Base-by-base conservation (phyloP, 1,140 invertebrate species). In the Philotrypesis tridentata region DNA sequence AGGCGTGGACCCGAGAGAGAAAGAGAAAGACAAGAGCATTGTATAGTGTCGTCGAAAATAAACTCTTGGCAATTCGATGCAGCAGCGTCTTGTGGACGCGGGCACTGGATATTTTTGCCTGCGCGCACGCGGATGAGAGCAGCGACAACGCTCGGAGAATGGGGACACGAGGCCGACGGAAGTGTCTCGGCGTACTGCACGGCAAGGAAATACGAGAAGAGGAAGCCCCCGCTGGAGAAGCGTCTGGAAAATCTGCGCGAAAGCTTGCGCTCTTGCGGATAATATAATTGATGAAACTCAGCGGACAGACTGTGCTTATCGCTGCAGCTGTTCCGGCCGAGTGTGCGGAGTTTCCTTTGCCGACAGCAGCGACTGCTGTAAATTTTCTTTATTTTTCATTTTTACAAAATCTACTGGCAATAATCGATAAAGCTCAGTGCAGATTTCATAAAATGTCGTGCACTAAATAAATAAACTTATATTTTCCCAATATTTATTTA, bases 201-300 rank as follows among this genome's bases (percentile, higher is more conserved):
- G 67, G 80, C 72, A 82, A 73, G 80, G 80, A 82, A 82, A 82
- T 72, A 84, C 71, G 72, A 83, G 74, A 85, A 82, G 61, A 29
- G 72, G 65, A 31, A 84, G 48, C 40, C 33, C 55, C 17, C 43
- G 40, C 76, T 70, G 68, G 55, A 40, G 40, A 55, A 31, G 31
- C 78, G 78, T 33, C 43, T 71, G 77, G 43, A 79, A 79, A 76
- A 76, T 14, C 73, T 21, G 55, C n/a, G n/a, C 55, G 29, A 33
- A 27, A 31, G 33, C 31, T 33, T 0, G 12, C 21, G 2, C 5
- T 55, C 17, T 55, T 55, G 48, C 17, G 7, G n/a, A n/a, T n/a
- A n/a, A n/a, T n/a, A n/a, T 55, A 55, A 55, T 55, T 17, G 48
- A 17, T 17, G 6, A 55, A 55, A 55, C 48, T 3, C 48, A 0